Evolutionary conservation across 2,888 invertebrate species (phyloP).

Genomic region (Pantelozetes paolii): DNA sequence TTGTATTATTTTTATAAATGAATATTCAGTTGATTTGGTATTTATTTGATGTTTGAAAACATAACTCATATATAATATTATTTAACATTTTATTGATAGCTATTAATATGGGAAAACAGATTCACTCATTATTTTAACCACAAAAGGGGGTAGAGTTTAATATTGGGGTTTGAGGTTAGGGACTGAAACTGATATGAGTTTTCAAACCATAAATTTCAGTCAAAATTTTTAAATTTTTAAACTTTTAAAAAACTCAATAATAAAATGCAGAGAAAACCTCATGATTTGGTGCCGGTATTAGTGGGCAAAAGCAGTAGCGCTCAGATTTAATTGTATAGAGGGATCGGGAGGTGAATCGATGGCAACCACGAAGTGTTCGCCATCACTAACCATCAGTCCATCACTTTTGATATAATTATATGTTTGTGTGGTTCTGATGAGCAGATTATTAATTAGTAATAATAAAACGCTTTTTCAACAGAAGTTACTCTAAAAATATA

Average conservation of each 20-base stretch:
- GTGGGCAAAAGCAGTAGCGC: constrained; percentile 16
- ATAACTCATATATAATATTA: too few species aligned
- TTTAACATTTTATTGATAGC: too few species aligned
- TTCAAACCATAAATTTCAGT: background rate
- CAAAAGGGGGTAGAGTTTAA: background rate
- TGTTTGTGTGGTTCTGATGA: constrained; percentile 19
- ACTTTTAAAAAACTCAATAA: background rate
- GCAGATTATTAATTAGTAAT: constrained; percentile 29
- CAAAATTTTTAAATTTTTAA: background rate
- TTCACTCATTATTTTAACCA: too few species aligned
- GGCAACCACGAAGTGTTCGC: constrained; percentile 30
- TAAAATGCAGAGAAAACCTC: constrained; percentile 2
- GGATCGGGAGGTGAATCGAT: background rate
- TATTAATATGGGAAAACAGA: too few species aligned
- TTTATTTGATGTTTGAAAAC: too few species aligned
- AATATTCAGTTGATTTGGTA: too few species aligned
- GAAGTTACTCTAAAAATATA: constrained; percentile 13
- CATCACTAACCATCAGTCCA: constrained; percentile 30
- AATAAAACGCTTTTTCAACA: background rate
- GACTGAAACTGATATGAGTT: background rate
- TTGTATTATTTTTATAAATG: too few species aligned
- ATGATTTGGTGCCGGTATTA: constrained; percentile 5
- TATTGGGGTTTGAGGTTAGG: background rate
- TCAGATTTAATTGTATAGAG: constrained; percentile 5
- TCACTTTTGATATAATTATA: constrained; percentile 27